These are phyloP conservation scores for Dexiosoma caninum DNA, from an alignment of 2,888 invertebrate genomes.

Conservation along the genomic window DNA sequence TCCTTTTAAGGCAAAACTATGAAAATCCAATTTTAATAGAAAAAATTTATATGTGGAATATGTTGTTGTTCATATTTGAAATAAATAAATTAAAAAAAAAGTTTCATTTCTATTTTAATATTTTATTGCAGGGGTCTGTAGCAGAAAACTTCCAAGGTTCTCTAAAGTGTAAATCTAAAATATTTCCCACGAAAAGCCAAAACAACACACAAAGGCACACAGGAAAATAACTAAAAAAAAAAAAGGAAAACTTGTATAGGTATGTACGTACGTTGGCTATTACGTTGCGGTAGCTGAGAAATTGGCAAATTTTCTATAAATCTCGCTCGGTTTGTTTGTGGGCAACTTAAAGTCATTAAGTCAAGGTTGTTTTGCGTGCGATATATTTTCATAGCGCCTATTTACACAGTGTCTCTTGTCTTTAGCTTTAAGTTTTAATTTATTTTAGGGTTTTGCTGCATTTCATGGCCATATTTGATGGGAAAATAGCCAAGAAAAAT, in stretches of 20 bases:
- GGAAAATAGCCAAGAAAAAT: slow-evolving; percentile 34
- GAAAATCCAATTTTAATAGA: slow-evolving; percentile 31
- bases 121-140: slow-evolving; percentile 30
- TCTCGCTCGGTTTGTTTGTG: slow-evolving; percentile 55
- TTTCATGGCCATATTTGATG: slow-evolving; percentile 45
- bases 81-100: slow-evolving; percentile 34
- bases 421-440: slow-evolving; percentile 3
- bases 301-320: slow-evolving; percentile 54
- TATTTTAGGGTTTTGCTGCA: slow-evolving; percentile 27
- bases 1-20: slow-evolving; percentile 29
- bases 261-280: slow-evolving; percentile 4
- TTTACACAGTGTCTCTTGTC: slow-evolving; percentile 28
- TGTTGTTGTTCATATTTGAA: slow-evolving; percentile 19
- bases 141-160: slow-evolving; percentile 56
- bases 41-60: background rate
- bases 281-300: slow-evolving; percentile 49
- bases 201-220: background rate
- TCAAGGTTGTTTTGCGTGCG: slow-evolving; percentile 61
- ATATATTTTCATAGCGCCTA: slow-evolving; percentile 49
- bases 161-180: slow-evolving; percentile 58
- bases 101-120: slow-evolving; percentile 50
- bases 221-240: background rate
- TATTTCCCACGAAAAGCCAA: slow-evolving; percentile 28
- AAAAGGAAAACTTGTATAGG: background rate
- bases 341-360: slow-evolving; percentile 58